These are phyloP conservation scores for Crocodylus rhombifer DNA, from an alignment of 2,797 vertebrate genomes.

Conservation along the genomic window DNA sequence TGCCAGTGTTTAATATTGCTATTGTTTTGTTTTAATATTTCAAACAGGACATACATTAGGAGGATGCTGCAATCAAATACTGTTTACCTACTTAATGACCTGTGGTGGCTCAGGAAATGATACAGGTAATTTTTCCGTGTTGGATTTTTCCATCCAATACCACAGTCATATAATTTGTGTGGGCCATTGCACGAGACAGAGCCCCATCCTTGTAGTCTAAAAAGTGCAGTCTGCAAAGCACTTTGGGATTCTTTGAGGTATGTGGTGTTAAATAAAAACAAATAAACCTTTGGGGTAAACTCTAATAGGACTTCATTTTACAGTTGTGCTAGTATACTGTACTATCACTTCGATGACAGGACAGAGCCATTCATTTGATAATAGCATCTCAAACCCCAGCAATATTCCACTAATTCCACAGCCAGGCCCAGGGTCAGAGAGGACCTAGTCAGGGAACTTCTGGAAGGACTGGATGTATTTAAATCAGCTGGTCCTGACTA, in stretches of 20 bases:
- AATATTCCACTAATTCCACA: slow-evolving; percentile 31
- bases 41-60: background rate
- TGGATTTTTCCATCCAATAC: background rate
- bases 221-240: background rate
- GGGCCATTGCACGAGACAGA: background rate
- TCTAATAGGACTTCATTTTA: slow-evolving; percentile 8
- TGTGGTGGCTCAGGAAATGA: background rate
- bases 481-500: too few relatives aligned
- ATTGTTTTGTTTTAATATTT: background rate
- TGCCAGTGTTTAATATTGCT: background rate
- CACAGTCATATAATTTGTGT: background rate
- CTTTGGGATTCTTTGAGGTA: slow-evolving; percentile 3
- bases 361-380: slow-evolving; percentile 41
- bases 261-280: slow-evolving; percentile 7
- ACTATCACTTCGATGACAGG: background rate
- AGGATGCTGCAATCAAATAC: background rate
- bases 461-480: too few relatives aligned
- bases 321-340: slow-evolving; percentile 2
- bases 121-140: too few relatives aligned
- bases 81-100: background rate
- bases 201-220: background rate
- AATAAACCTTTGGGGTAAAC: slow-evolving; percentile 7
- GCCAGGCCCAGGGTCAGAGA: too few relatives aligned
- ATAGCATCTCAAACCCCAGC: slow-evolving; percentile 34
- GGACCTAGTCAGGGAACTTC: too few relatives aligned